Conservation (phyloP, 2,888 invertebrate species). For the Brenthis ino region DNA sequence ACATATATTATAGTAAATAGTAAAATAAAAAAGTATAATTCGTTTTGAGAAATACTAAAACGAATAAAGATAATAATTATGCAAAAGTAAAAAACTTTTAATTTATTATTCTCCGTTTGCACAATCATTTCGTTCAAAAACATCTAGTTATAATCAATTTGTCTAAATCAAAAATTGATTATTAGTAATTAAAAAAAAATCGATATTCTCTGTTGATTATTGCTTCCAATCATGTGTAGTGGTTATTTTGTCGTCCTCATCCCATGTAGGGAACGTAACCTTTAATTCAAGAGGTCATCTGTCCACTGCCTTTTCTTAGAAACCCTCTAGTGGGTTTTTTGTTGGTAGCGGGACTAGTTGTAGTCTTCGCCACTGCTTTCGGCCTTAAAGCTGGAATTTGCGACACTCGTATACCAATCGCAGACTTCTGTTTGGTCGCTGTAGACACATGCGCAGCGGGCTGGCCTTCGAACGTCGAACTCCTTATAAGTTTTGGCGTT, state of each 20-base stretch:
- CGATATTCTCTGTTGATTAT: slow-evolving; percentile 27
- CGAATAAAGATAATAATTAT: slow-evolving; percentile 6
- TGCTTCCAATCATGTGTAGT: neutral
- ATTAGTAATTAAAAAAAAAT: slow-evolving; percentile 5
- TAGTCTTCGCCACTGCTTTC: slow-evolving; percentile 54
- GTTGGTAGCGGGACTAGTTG: slow-evolving; percentile 45
- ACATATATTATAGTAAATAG: slow-evolving; percentile 60
- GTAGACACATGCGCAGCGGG: slow-evolving; percentile 64
- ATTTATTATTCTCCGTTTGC: slow-evolving; percentile 3
- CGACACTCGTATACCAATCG: slow-evolving; percentile 71
- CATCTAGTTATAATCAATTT: neutral
- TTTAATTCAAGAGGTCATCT: slow-evolving; percentile 52
- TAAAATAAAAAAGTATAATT: slow-evolving; percentile 22
- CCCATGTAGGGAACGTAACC: too few relatives aligned
- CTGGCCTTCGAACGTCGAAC: slow-evolving; percentile 85
- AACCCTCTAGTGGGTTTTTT: slow-evolving; percentile 60
- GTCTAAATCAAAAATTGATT: slow-evolving; percentile 13
- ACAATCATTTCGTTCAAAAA: slow-evolving; percentile 1
- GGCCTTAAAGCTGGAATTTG: slow-evolving; percentile 72
- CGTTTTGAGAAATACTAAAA: slow-evolving; percentile 5
- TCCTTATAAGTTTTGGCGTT: slow-evolving; percentile 78
- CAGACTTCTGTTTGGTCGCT: slow-evolving; percentile 74
- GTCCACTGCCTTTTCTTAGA: slow-evolving; percentile 62
- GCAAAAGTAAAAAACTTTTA: slow-evolving; percentile 3
- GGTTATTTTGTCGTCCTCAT: neutral